Percentiles rank a stretch among this genome's conserved stretches.
These are phyloP conservation scores for Bubo scandiacus DNA, from an alignment of 2,113 vertebrate species.

Conservation along the genomic window DNA sequence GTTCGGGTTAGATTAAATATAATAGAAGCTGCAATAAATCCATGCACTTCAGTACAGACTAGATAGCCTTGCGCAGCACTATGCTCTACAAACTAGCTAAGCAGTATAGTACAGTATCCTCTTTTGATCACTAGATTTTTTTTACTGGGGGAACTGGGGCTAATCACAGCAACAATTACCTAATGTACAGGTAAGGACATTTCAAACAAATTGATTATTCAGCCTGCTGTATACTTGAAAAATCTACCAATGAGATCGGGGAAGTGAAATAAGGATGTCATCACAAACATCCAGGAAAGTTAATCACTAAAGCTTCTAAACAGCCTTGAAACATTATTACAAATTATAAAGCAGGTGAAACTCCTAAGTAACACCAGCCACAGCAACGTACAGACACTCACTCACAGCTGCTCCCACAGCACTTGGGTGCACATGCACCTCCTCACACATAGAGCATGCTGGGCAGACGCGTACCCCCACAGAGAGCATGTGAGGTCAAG, in stretches of 20 bases:
- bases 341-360: not conserved
- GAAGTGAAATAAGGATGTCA: not conserved
- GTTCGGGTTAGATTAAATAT: not conserved
- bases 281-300: not conserved
- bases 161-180: not conserved
- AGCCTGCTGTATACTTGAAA: not conserved
- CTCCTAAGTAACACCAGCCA: not conserved
- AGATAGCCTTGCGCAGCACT: not conserved
- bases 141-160: not conserved
- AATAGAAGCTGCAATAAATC: not conserved
- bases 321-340: not conserved
- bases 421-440: fast-evolving
- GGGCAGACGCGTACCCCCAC: not conserved
- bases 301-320: not conserved
- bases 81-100: not conserved
- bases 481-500: not conserved
- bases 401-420: not conserved
- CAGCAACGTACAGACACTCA: fast-evolving
- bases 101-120: not conserved
- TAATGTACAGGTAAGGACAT: not conserved
- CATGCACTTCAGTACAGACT: not conserved
- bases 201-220: not conserved
- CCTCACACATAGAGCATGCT: not conserved
- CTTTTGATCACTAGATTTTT: not conserved
- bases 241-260: not conserved